These are phyloP conservation scores for Phasia obesa DNA, from an alignment of 2,888 invertebrate species.

Conservation along the genomic window DNA sequence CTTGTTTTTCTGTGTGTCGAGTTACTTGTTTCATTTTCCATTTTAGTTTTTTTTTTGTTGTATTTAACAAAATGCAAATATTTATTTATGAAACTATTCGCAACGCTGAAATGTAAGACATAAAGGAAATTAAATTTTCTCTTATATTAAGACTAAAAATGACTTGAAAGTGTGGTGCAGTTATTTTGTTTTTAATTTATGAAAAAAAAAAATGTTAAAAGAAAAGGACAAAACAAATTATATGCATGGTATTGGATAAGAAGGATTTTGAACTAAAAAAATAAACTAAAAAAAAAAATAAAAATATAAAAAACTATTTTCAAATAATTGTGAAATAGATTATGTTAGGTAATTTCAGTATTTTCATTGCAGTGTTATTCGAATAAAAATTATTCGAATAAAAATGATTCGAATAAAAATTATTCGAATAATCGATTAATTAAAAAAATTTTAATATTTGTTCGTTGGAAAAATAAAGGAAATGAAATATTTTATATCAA, in stretches of 20 bases:
- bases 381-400: too few relatives aligned
- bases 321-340: too few relatives aligned
- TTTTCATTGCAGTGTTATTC: too few relatives aligned
- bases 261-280: too few relatives aligned
- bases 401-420: too few relatives aligned
- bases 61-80: slow-evolving; percentile 69
- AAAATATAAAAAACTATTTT: too few relatives aligned
- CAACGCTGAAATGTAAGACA: slow-evolving; percentile 48
- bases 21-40: slow-evolving; percentile 16
- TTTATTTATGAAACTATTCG: slow-evolving; percentile 59
- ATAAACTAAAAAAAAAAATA: too few relatives aligned
- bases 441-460: too few relatives aligned
- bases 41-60: slow-evolving; percentile 3
- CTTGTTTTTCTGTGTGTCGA: slow-evolving; percentile 1
- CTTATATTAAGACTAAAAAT: not conserved
- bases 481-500: slow-evolving; percentile 17
- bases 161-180: slow-evolving; percentile 40
- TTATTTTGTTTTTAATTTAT: slow-evolving; percentile 14
- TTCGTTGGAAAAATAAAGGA: too few relatives aligned
- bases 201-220: not conserved
- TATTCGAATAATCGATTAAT: too few relatives aligned
- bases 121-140: slow-evolving; percentile 44
- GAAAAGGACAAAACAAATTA: not conserved
- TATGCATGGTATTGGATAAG: not conserved
- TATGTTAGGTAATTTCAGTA: too few relatives aligned